Evolutionary conservation across 2,113 vertebrate species (phyloP).

Genomic region (Pipa parva): DNA sequence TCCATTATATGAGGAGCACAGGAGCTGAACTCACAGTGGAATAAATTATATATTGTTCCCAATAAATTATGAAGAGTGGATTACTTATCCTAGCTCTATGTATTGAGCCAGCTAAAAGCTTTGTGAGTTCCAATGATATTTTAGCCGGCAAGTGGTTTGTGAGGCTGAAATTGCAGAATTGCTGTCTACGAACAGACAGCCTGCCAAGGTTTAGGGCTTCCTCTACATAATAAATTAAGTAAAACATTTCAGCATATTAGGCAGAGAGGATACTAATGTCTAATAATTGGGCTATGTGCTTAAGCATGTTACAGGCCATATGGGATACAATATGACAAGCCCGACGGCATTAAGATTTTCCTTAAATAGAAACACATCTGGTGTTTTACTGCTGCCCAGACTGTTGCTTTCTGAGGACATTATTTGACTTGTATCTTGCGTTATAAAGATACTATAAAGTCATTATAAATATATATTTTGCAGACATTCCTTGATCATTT

Average conservation of each 20-base stretch:
- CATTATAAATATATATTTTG: neutral
- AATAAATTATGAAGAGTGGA: constrained; percentile 13
- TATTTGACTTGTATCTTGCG: neutral
- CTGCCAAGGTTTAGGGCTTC: neutral
- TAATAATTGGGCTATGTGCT: neutral
- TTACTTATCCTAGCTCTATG: neutral
- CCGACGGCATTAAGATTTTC: neutral
- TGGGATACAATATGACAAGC: neutral
- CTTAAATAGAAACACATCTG: constrained; percentile 7
- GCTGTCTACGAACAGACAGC: neutral
- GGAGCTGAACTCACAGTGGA: neutral
- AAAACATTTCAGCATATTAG: neutral
- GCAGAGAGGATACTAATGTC: neutral
- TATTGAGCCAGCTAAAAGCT: neutral
- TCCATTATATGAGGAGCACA: neutral
- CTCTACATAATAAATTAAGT: constrained; percentile 2
- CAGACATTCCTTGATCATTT: neutral
- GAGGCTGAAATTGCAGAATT: neutral
- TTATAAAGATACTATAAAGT: neutral
- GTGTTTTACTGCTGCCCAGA: neutral
- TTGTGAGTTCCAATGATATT: neutral
- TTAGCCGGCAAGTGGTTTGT: neutral
- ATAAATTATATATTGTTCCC: constrained; percentile 8
- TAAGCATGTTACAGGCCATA: neutral
- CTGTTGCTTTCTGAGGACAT: neutral